A percentile compares a stretch with the other conserved stretches of the same genome.
Evolutionary conservation across 2,888 invertebrate genomes (phyloP).

Genomic region (Drosophila monieri): DNA sequence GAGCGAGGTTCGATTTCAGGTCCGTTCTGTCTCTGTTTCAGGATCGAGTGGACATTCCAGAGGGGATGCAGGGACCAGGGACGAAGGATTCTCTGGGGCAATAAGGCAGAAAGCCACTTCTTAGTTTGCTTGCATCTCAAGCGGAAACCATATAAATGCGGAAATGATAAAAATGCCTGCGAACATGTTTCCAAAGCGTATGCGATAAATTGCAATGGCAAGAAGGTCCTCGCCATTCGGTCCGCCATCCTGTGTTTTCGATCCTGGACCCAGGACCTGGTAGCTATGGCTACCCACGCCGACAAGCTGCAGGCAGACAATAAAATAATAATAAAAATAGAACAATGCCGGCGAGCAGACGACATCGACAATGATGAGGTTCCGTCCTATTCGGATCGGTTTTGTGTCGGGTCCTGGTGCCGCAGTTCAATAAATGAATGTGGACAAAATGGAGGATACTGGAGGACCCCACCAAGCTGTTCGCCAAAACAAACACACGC

Average conservation of each 20-base stretch:
- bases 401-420: constrained; percentile 2
- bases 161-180: constrained; percentile 78
- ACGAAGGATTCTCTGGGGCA: constrained; percentile 48
- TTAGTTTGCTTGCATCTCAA: constrained; percentile 70
- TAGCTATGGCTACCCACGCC: constrained; percentile 16
- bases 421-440: constrained; percentile 54
- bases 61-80: background rate
- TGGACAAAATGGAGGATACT: constrained; percentile 30
- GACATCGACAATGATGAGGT: constrained; percentile 48
- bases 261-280: constrained; percentile 3
- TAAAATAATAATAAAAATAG: constrained; percentile 77
- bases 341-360: constrained; percentile 48
- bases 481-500: constrained; percentile 23
- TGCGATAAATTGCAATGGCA: constrained; percentile 78
- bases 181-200: constrained; percentile 76
- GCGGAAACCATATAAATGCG: constrained; percentile 80
- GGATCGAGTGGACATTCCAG: constrained; percentile 20
- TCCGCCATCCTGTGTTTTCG: background rate
- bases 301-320: constrained; percentile 59
- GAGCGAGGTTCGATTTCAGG: constrained; percentile 29
- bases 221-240: constrained; percentile 38
- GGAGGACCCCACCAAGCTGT: constrained; percentile 9
- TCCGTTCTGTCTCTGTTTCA: constrained; percentile 16
- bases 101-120: constrained; percentile 74
- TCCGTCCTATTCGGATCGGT: constrained; percentile 18